Evolutionary conservation across 2,797 vertebrate genomes (phyloP), one percentile per base, ranked within the genome.

Genomic region (Dendrocincla tyrannina): DNA sequence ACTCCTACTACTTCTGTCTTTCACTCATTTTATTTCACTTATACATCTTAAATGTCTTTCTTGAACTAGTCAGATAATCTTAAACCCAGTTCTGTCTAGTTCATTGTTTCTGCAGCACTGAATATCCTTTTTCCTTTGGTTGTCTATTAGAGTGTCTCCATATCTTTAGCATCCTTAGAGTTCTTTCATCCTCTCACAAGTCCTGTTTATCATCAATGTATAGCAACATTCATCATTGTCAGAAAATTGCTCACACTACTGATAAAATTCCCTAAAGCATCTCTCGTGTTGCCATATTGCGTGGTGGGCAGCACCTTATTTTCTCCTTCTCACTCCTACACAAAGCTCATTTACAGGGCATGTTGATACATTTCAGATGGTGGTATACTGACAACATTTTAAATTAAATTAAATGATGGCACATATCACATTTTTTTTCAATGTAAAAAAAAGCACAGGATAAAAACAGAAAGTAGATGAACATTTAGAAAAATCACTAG

Each of bases 241-340:
- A 93, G 64, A 83, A 90, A 91, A 58, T 53, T 81, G 10, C 39
- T 89, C 53, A 27, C 33, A 39, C 49, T 86, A 68, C 60, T 60
- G 35, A 85, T 78, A 64, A 83, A 68, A 75, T 58, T 85, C 56
- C 69, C n/a, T 80, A 67, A 75, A 88, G n/a, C 39, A 63, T 80
- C 44, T 89, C 64, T 80, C 0, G 2, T 16, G 10, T 83, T 88
- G 77, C 52, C 9, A 60, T 86, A 84, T 62, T 96, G 63, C 72
- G 55, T 47, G 42, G 74, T 89, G 84, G 86, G 58, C 47, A 90
- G 58, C 49, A 68, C 80, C 62, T 88, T 78, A 84, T 86, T 81
- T 94, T 93, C 73, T 80, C 63, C 60, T 91, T 89, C 81, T 78
- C 84, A 86, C 69, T 89, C 77, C 86, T 91, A 79, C 75, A 83